phyloP scores from a whole-genome alignment of 2,888 invertebrate species.

The Callyntrura sp. region DNA sequence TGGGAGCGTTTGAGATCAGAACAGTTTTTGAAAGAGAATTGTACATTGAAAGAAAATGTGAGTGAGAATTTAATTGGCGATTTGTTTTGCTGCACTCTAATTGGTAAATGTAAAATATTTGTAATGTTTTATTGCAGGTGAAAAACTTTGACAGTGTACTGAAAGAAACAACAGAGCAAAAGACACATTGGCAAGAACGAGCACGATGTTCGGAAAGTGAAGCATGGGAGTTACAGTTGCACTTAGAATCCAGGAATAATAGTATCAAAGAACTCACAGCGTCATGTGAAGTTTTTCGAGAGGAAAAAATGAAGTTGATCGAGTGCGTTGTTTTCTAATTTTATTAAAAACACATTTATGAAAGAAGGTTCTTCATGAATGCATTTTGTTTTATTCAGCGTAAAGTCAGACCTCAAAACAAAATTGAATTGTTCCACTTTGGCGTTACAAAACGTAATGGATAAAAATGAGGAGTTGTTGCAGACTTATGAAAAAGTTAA shows the following conservation, averaged over 20 bases:
- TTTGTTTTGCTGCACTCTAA: not conserved
- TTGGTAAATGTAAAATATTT: not conserved
- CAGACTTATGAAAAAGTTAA: conserved; percentile 12
- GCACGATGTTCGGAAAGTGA: conserved; percentile 75
- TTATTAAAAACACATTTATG: not conserved
- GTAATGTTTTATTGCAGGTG: conserved; percentile 9
- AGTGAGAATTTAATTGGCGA: conserved; percentile 2
- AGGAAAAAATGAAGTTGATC: conserved; percentile 52
- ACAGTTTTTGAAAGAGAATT: conserved; percentile 44
- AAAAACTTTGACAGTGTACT: conserved; percentile 58
- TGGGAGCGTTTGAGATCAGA: conserved; percentile 63
- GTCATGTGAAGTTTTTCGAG: conserved; percentile 28
- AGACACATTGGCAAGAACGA: conserved; percentile 80
- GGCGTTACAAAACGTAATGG: not conserved
- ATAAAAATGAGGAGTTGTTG: conserved; percentile 41
- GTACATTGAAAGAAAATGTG: conserved; percentile 39
- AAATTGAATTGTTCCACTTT: conserved; percentile 30
- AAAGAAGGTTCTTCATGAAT: not conserved
- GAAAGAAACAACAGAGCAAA: conserved; percentile 72
- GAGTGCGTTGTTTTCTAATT: conserved; percentile 1
- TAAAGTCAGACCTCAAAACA: conserved; percentile 36
- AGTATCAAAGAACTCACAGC: conserved; percentile 43
- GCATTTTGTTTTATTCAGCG: not conserved
- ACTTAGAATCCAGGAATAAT: conserved; percentile 71
- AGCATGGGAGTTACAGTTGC: conserved; percentile 70